Evolutionary conservation across 2,888 invertebrate species (phyloP), one percentile per base, ranked within the genome.

Genomic region (Oscheius sp.): DNA sequence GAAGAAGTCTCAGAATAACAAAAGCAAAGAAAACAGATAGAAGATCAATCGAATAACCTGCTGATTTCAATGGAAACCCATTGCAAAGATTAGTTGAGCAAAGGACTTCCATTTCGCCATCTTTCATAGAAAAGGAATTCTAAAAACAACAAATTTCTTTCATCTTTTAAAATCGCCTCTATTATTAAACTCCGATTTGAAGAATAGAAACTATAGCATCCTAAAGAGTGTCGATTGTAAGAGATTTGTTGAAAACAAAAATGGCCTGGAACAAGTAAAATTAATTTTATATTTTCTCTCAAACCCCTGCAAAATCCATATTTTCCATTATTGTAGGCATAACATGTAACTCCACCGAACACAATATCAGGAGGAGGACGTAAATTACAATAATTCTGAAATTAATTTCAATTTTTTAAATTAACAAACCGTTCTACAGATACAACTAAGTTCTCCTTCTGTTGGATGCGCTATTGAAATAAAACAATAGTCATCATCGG

Each of bases 301-400:
- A 5, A 10, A 55, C 55, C 55, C 34, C 34, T 55, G 33, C 55
- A 55, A 34, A 8, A 20, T 15, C 34, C 33, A 55, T 17, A 33
- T 55, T 33, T n/a, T 34, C 37, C 37, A 5, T 3, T 6, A n/a
- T 2, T 4, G 6, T 5, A 34, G 17, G 20, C 34, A 25, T 55
- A 55, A 20, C 55, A 55, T 5, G 34, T 55, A 2, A 55, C 37
- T 17, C 34, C 34, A 34, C 55, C 55, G 3, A 37, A 17, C 20
- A 20, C 2, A 34, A 55, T 20, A 23, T 33, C 20, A 5, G 55
- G 55, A n/a, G 34, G 5, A 4, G 33, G n/a, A 10, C 17, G 1
- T n/a, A 34, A 20, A 25, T 33, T 55, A 20, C 55, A 55, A 37
- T 55, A 55, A 34, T 55, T 33, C 55, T 55, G 20, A 29, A 34